Evolutionary conservation across 2,113 vertebrate species (phyloP), one percentile per base, ranked within the genome.

Genomic region (Corythornis cristatus): DNA sequence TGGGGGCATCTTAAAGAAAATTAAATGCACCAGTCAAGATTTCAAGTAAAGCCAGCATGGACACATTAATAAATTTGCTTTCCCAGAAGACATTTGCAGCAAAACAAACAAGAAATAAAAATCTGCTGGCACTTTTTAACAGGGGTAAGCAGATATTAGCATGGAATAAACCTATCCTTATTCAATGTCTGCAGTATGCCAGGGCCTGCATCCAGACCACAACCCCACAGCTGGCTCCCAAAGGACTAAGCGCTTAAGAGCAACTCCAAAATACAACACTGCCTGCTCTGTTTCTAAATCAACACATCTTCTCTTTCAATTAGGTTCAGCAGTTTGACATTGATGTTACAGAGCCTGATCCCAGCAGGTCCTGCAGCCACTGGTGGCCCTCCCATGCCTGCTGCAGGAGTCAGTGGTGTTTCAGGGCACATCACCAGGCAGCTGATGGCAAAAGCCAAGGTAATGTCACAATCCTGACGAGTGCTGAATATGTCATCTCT

Each of bases 401-500:
- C 50, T 10, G 2, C 26, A 33, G 56, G 45, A 74, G 57, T 23
- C 0, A 0, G 65, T 3, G 3, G 29, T 5, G 0, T n/a, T 43
- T 61, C 64, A 53, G 53, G 28, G 40, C 26, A 29, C 1, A 2
- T 33, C 73, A 70, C 31, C 1, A 7, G 19, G 12, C 1, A 12
- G 57, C 58, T 65, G 12, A 60, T 0, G 3, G 86, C 64, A 74
- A 75, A 28, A 25, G 12, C 51, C n/a, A 22, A 14, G 42, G 43
- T 19, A 26, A 42, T 70, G 86, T 35, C 2, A 42, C 82, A 87
- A 87, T 53, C 35, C 77, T 5, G 8, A 19, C 3, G 25, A 20
- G 9, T 14, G 54, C 25, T 6, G 13, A 87, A 64, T 4, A 58
- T 60, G 46, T 42, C 60, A 93, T 61, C 64, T 71, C n/a, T 77